phyloP scores from a whole-genome alignment of 2,888 invertebrate species.

The Amphipoea oculea region DNA sequence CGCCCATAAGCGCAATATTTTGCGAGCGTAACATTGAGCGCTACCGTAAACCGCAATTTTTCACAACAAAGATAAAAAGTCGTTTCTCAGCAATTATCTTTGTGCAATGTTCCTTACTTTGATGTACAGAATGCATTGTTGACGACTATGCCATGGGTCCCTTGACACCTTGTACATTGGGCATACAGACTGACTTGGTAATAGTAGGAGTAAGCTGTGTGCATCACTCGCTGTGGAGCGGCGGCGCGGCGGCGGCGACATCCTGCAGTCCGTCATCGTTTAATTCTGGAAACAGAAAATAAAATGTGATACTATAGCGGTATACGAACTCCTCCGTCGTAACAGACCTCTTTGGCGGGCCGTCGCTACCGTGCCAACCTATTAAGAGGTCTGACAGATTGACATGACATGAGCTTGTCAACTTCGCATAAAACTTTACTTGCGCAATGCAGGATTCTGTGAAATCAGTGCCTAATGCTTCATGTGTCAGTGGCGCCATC shows the following conservation, averaged over 20 bases:
- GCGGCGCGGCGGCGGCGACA: constrained; percentile 9
- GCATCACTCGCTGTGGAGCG: constrained; percentile 22
- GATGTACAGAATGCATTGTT: neutral
- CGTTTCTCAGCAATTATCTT: neutral
- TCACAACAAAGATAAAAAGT: too few species aligned
- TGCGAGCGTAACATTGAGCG: neutral
- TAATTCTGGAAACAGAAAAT: constrained; percentile 33
- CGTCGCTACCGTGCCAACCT: neutral
- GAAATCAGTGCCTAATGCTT: neutral
- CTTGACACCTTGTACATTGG: neutral
- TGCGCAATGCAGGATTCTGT: neutral
- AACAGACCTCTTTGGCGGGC: neutral
- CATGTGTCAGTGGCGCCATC: neutral
- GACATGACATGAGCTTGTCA: neutral
- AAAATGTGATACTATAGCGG: neutral
- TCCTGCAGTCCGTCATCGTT: constrained; percentile 43
- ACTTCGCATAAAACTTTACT: neutral
- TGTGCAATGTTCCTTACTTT: neutral
- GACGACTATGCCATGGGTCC: neutral
- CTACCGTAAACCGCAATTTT: neutral
- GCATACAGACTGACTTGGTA: neutral
- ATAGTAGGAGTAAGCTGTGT: constrained; percentile 5
- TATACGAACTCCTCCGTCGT: neutral
- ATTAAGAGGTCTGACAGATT: neutral
- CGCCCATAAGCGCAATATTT: neutral